Evolutionary conservation across 2,113 vertebrate genomes (phyloP).

Genomic region (Corynorhinus townsendii): DNA sequence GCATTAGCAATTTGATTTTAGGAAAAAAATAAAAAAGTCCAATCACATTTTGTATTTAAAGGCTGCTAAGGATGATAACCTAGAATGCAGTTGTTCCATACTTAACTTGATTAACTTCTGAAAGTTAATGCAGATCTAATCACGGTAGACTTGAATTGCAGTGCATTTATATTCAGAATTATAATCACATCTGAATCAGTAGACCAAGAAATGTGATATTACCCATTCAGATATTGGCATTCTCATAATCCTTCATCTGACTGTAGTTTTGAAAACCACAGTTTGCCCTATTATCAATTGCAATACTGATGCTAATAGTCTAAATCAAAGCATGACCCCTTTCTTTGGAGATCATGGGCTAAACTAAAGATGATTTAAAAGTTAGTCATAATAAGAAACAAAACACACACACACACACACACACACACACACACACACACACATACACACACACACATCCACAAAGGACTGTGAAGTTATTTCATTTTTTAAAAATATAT

Average conservation of each 20-base stretch:
- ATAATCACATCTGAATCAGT: not conserved
- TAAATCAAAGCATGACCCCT: not conserved
- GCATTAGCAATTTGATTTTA: not conserved
- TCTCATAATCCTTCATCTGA: not conserved
- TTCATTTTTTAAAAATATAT: not conserved
- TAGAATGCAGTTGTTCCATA: not conserved
- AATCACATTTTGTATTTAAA: not conserved
- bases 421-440: not conserved
- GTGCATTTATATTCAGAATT: constrained; percentile 27
- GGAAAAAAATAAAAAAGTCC: not conserved
- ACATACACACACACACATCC: not conserved
- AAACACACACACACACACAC: not conserved
- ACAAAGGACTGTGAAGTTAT: not conserved
- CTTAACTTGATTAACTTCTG: not conserved
- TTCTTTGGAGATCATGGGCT: not conserved
- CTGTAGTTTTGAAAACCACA: not conserved
- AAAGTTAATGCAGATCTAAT: constrained; percentile 14
- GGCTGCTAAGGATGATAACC: not conserved
- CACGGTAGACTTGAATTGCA: not conserved
- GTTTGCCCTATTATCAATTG: not conserved
- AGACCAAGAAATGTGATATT: not conserved
- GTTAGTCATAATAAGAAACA: not conserved
- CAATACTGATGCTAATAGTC: not conserved
- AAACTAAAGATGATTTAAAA: not conserved
- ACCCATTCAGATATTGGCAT: not conserved